Percentiles rank a stretch among this genome's conserved stretches.
Conservation (phyloP, 2,888 invertebrate genomes). For the Xestia c-nigrum region DNA sequence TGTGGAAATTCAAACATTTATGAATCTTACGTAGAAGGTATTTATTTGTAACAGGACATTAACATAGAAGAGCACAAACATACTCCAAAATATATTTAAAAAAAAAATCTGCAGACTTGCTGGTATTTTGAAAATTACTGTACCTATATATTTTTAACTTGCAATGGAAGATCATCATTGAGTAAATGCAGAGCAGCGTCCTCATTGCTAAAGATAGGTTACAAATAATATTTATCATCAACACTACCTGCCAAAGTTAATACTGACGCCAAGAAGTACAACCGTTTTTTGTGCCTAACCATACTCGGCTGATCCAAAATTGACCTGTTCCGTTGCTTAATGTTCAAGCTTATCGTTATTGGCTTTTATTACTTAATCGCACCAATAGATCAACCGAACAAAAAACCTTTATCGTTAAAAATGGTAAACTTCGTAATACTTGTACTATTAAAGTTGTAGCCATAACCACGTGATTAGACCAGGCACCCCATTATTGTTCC, state of each 20-base stretch:
- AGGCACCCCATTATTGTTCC: constrained; percentile 56
- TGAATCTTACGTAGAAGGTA: no score
- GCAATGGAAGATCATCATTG: background rate
- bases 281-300: constrained; percentile 32
- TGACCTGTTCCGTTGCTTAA: constrained; percentile 82
- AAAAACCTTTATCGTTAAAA: constrained; percentile 70
- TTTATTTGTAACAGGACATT: background rate
- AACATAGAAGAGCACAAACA: no score
- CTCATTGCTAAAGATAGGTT: background rate
- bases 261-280: constrained; percentile 3
- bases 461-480: constrained; percentile 60
- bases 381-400: constrained; percentile 78
- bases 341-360: constrained; percentile 77
- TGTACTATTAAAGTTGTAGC: constrained; percentile 56
- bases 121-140: background rate
- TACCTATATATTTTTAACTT: background rate
- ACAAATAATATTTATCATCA: background rate
- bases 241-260: background rate
- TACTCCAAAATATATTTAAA: no score
- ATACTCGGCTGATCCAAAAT: constrained; percentile 71
- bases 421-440: constrained; percentile 59
- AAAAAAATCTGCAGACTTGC: no score
- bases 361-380: constrained; percentile 86
- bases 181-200: background rate
- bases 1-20: background rate